phyloP scores from a whole-genome alignment of 2,797 vertebrate species.

The Champsocephalus gunnari region DNA sequence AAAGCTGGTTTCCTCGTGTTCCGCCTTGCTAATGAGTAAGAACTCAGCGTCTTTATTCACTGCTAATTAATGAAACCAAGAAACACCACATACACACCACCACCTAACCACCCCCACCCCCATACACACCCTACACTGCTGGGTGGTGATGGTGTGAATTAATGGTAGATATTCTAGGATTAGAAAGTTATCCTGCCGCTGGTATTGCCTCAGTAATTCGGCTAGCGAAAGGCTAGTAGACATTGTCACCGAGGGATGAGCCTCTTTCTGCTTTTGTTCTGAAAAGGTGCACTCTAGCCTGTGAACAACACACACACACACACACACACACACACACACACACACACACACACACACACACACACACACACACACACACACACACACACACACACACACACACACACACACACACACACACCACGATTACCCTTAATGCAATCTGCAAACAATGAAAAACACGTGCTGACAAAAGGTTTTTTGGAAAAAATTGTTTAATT shows the following conservation, averaged over 20 bases:
- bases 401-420: too few species aligned
- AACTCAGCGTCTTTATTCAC: slow-evolving; percentile 72
- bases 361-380: too few species aligned
- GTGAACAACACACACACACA: slow-evolving; percentile 7
- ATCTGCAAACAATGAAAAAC: too few species aligned
- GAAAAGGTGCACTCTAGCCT: slow-evolving; percentile 46
- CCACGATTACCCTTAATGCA: too few species aligned
- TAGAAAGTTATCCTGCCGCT: slow-evolving; percentile 61
- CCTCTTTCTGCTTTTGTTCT: slow-evolving; percentile 62
- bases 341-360: too few species aligned
- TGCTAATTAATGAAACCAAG: slow-evolving; percentile 79
- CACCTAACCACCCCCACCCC: background rate
- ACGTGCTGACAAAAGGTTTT: too few species aligned
- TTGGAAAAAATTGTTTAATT: too few species aligned
- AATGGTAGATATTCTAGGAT: slow-evolving; percentile 65
- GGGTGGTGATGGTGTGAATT: slow-evolving; percentile 13
- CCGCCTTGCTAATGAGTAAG: slow-evolving; percentile 66
- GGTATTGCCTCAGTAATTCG: slow-evolving; percentile 58
- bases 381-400: background rate
- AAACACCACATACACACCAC: background rate
- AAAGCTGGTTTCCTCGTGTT: slow-evolving; percentile 53
- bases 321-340: too few species aligned
- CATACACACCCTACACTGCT: slow-evolving; percentile 1
- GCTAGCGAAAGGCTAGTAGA: slow-evolving; percentile 50
- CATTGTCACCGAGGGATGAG: slow-evolving; percentile 12